phyloP scores from a whole-genome alignment of 2,113 vertebrate genomes.

The Neogobius melanostomus region DNA sequence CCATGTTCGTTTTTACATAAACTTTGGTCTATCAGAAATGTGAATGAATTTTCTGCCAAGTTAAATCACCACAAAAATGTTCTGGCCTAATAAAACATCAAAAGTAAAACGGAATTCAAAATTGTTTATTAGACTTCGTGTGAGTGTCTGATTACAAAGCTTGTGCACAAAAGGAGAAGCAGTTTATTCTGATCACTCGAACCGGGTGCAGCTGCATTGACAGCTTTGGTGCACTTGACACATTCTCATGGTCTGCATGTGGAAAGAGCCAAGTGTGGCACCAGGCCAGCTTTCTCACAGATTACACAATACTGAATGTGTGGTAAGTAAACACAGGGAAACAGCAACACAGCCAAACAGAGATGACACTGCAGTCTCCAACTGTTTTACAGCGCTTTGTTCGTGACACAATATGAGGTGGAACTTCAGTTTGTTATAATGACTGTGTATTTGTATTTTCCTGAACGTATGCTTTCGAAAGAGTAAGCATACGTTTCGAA shows the following conservation, averaged over 20 bases:
- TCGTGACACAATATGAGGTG: slow-evolving; percentile 42
- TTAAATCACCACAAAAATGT: background rate
- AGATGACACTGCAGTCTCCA: slow-evolving; percentile 18
- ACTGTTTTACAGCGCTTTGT: slow-evolving; percentile 23
- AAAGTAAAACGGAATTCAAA: slow-evolving; percentile 1
- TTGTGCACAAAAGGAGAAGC: slow-evolving; percentile 17
- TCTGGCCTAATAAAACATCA: background rate
- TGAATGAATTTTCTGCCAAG: too few species aligned
- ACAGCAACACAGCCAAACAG: slow-evolving; percentile 12
- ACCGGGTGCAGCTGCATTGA: slow-evolving; percentile 33
- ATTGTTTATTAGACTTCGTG: background rate
- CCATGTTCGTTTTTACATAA: too few species aligned
- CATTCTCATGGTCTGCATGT: slow-evolving; percentile 19
- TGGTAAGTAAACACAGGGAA: slow-evolving; percentile 29
- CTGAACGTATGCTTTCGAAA: too few species aligned
- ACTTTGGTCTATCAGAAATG: too few species aligned
- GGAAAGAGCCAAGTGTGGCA: slow-evolving; percentile 18
- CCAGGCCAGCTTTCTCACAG: slow-evolving; percentile 14
- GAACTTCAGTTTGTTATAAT: background rate
- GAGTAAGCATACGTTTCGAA: too few species aligned
- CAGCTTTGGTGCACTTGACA: slow-evolving; percentile 37
- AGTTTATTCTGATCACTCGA: slow-evolving; percentile 30
- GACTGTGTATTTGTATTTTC: too few species aligned
- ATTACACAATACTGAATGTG: slow-evolving; percentile 18
- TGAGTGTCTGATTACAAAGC: slow-evolving; percentile 8